Evolutionary conservation across 2,888 invertebrate genomes (phyloP), one percentile per base, ranked within the genome.

Genomic region (Argyresthia albistria): DNA sequence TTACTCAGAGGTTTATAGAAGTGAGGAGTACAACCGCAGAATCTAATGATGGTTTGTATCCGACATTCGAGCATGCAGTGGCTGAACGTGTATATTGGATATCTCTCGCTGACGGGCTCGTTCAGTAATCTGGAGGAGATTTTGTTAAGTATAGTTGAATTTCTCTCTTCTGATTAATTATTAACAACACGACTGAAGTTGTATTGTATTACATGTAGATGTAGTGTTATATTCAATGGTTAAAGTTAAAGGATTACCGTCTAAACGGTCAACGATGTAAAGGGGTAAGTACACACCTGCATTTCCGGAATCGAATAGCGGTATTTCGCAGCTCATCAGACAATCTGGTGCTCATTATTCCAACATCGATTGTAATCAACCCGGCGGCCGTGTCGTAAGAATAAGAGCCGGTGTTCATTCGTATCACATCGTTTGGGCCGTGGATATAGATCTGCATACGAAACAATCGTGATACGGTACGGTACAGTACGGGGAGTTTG

Each of bases 11-110:
- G 89, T 58, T 91, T 90, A 63, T 93, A 93, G 65, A 94, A 93
- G 73, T 93, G 93, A 0, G 94, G 94, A 50, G 91, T 76, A 69
- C 95, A 95, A 0, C 89, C 89, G 64, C 94, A 95, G 12, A 90
- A 66, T 53, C 82, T 83, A 39, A 88, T 66, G 10, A 93, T 90
- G 60, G 91, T 77, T 55, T 75, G 79, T 57, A 92, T 91, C 60
- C 93, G 88, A 60, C 94, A 95, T 65, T 94, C 93, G 64, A 91
- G 81, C 53, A 91, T 71, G 64, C 95, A 95, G 55, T 93, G 82
- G 11, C 90, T 91, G 60, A 89, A 91, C 10, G 92, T 91, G 68
- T 94, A 94, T 49, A 93, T 82, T 1, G 93, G 91, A 61, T 91
- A 91, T 55, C 88, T 69, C 9, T 60, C 56, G 56, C 69, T 76